Conservation (phyloP, 2,888 invertebrate species). For the Acrobasis consociella region DNA sequence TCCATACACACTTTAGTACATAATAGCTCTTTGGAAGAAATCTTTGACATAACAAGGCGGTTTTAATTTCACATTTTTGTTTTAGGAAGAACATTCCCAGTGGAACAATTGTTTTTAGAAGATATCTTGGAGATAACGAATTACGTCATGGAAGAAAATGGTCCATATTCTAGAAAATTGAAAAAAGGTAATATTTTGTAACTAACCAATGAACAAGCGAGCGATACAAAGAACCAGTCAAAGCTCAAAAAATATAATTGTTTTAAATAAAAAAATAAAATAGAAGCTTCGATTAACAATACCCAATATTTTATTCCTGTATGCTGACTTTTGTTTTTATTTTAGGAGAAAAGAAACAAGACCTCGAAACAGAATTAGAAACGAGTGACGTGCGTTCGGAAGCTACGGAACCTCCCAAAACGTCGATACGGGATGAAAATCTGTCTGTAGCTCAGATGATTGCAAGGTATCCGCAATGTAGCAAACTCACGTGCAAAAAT, state of each 20-base stretch:
- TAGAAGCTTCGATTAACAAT: no score
- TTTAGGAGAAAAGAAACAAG: slow-evolving; percentile 71
- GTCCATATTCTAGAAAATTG: slow-evolving; percentile 84
- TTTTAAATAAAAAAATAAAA: no score
- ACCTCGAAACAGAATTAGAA: slow-evolving; percentile 85
- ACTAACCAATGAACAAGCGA: no score
- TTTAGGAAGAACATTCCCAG: slow-evolving; percentile 90
- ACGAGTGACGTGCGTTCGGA: slow-evolving; percentile 83
- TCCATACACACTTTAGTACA: no score
- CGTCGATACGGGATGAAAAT: slow-evolving; percentile 87
- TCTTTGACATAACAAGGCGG: no score
- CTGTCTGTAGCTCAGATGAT: slow-evolving; percentile 86
- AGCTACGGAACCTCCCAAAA: slow-evolving; percentile 81
- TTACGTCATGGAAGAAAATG: slow-evolving; percentile 76
- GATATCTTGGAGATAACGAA: slow-evolving; percentile 87
- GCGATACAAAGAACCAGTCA: no score
- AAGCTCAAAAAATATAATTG: no score
- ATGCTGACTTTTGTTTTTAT: not conserved
- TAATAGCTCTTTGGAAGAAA: no score
- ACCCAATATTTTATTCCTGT: no score
- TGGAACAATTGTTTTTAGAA: slow-evolving; percentile 91
- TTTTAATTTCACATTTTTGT: slow-evolving; percentile 25
- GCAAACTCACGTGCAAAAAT: slow-evolving; percentile 86
- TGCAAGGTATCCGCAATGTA: slow-evolving; percentile 85
- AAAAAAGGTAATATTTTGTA: slow-evolving; percentile 75